Evolutionary conservation across 2,797 vertebrate genomes (phyloP), one percentile per base, ranked within the genome.

Genomic region (Poecilia wingei): DNA sequence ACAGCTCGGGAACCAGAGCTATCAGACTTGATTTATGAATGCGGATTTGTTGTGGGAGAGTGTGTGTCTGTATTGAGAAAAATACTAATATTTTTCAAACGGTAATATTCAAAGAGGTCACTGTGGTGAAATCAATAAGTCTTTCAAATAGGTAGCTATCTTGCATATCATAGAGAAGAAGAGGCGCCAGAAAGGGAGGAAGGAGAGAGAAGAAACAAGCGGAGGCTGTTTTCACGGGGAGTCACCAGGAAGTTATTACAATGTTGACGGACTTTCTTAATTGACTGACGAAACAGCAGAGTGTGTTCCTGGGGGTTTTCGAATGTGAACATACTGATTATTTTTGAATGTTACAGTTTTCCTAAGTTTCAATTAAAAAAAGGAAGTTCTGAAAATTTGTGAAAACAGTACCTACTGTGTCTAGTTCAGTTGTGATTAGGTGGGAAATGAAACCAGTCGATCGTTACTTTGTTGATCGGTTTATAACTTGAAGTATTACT

Each of bases 161-260:
- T 81, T 74, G 25, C 64, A 66, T 72, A 41, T 47, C 20, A 59
- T 33, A 20, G n/a, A 9, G 14, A 80, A 70, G 79, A 71, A 71
- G 68, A 53, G 25, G 41, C 6, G 49, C 31, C 51, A 10, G 25
- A 69, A 31, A 51, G 47, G 28, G 79, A 80, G 53, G 39, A 51
- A 51, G 55, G 66, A 66, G 53, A 76, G n/a, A 25, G 68, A 68
- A 33, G 51, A 66, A 72, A 68, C 66, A 59, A 78, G 71, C 25
- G 3, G 75, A 82, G 82, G 61, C 76, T 83, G 77, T 85, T 88
- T 87, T 86, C 25, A 18, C 74, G 81, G 92, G 93, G 92, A 94
- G 95, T 95, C 88, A 88, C 90, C 91, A 93, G 93, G 90, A 95
- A 95, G 92, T 95, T 80, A 90, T 94, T 85, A 82, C 86, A 53